phyloP scores from a whole-genome alignment of 2,113 vertebrate species.

The Corydoras sp. region DNA sequence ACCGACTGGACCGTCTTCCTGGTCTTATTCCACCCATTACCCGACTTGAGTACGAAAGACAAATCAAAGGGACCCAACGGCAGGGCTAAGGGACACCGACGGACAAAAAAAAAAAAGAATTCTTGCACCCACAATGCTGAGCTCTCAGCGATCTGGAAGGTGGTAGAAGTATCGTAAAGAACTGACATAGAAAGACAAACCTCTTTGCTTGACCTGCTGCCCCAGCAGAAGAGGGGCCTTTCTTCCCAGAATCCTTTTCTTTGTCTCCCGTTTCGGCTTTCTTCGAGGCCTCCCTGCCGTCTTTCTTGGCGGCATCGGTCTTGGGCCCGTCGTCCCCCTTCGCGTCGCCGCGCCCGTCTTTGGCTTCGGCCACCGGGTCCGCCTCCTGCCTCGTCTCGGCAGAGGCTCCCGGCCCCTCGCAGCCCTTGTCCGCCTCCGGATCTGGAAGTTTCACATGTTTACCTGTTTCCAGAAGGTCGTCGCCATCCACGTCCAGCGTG shows the following conservation, averaged over 20 bases:
- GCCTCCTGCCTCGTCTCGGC: constrained; percentile 84
- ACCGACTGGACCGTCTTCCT: constrained; percentile 60
- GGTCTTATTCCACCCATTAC: constrained; percentile 63
- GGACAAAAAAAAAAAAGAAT: constrained; percentile 64
- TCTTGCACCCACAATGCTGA: constrained; percentile 98
- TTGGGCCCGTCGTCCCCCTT: constrained; percentile 91
- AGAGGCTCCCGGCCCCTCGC: constrained; percentile 82
- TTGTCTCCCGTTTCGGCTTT: constrained; percentile 98
- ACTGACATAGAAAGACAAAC: constrained; percentile 99
- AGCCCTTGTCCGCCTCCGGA: constrained; percentile 92
- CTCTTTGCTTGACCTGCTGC: constrained; percentile 99
- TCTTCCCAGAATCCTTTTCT: constrained; percentile 99
- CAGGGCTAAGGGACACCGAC: constrained; percentile 87
- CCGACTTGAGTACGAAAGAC: constrained; percentile 75
- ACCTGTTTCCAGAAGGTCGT: constrained; percentile 99
- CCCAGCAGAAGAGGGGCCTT: constrained; percentile 97
- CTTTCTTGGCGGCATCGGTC: constrained; percentile 87
- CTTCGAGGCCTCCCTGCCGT: constrained; percentile 90
- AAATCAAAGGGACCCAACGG: constrained; percentile 63
- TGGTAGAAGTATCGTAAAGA: constrained; percentile 93
- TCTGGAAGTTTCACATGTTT: constrained; percentile 99
- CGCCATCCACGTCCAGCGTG: constrained; percentile 99
- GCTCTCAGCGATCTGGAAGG: constrained; percentile 97
- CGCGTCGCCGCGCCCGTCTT: constrained; percentile 88
- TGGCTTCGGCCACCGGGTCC: constrained; percentile 81